Base-by-base conservation (phyloP, 2,888 invertebrate genomes). In the Taphrorychus bicolor region DNA sequence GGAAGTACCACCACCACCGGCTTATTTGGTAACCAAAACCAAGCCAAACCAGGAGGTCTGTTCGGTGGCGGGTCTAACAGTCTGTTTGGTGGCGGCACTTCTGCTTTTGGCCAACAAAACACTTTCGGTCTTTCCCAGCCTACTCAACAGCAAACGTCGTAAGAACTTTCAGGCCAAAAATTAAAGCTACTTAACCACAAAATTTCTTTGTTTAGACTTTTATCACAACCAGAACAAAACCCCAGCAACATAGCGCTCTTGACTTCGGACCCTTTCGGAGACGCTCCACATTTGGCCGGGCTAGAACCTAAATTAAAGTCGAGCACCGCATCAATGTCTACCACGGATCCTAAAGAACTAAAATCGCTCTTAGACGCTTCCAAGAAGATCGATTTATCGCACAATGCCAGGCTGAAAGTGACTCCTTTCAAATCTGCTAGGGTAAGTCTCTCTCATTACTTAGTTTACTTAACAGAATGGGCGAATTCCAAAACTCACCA, bases 41-140 rank as follows among this genome's bases (percentile, higher is more conserved):
- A 83, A 4, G 79, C 70, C 5, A 79, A 86, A 73, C 83, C 86
- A 0, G 84, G 84, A 5, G 83, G 84, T 2, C 76, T 89, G 3
- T 89, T 89, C 75, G 86, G 45, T 32, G 32, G 32, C 7, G 17
- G 17, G 9, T 14, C 45, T 16, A 32, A 7, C 32, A 11, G 32
- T 32, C 45, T 45, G 7, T 45, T 45, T 17, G 17, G 45, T 5
- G 45, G 45, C 45, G 45, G 45, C 7, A 3, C 16, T 14, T 45
- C 14, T 5, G 2, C 45, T 2, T 7, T 73, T 73, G n/a, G n/a
- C 48, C 73, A 72, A 52, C 59, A 62, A 54, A 73, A 75, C 19
- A 71, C 84, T 0, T 86, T 87, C 72, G 85, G 84, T 18, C 16
- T 76, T 4, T 76, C 75, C 58, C 76, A 74, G 42, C 77, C 76